Percentiles rank a stretch among this genome's conserved stretches.
Evolutionary conservation across 2,797 vertebrate species (phyloP).

Genomic region (Sebastes trivittatus): DNA sequence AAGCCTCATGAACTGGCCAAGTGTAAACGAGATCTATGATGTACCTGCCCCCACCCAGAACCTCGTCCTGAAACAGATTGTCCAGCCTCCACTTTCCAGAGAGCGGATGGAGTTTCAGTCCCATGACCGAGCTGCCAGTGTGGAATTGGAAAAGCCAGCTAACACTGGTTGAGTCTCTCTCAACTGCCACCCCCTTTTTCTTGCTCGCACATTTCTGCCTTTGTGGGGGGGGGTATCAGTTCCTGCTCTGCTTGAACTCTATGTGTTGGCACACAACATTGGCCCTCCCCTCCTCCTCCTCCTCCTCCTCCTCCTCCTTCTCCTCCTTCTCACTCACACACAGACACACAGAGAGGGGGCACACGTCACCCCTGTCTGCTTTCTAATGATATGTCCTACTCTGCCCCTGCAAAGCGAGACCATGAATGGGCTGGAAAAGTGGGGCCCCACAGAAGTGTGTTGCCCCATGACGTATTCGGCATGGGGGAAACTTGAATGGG

Average conservation of each 20-base stretch:
- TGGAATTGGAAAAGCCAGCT: slow-evolving; percentile 64
- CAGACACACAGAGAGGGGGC: slow-evolving; percentile 22
- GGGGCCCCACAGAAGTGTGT: slow-evolving; percentile 43
- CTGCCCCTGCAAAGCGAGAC: slow-evolving; percentile 80
- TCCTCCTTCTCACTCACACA: background rate
- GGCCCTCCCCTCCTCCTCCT: background rate
- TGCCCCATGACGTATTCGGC: slow-evolving; percentile 28
- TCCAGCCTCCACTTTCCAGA: slow-evolving; percentile 41
- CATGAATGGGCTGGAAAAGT: slow-evolving; percentile 87
- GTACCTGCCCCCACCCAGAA: slow-evolving; percentile 6
- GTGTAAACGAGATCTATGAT: slow-evolving; percentile 22
- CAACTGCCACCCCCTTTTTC: slow-evolving; percentile 24
- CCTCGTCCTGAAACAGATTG: slow-evolving; percentile 39
- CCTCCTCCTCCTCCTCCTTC: too few relatives aligned
- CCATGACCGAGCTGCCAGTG: slow-evolving; percentile 73
- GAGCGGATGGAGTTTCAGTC: slow-evolving; percentile 81
- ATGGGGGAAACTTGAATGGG: slow-evolving; percentile 38
- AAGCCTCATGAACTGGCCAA: background rate
- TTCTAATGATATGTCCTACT: slow-evolving; percentile 68
- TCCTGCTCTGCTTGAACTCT: slow-evolving; percentile 44
- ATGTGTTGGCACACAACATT: slow-evolving; percentile 51
- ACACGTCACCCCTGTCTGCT: slow-evolving; percentile 56
- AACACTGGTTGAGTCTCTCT: slow-evolving; percentile 52
- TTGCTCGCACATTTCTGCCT: slow-evolving; percentile 53
- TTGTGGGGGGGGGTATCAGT: slow-evolving; percentile 52